These are phyloP conservation scores for Cataglyphis albicans DNA, from an alignment of 2,888 invertebrate genomes.

Conservation along the genomic window DNA sequence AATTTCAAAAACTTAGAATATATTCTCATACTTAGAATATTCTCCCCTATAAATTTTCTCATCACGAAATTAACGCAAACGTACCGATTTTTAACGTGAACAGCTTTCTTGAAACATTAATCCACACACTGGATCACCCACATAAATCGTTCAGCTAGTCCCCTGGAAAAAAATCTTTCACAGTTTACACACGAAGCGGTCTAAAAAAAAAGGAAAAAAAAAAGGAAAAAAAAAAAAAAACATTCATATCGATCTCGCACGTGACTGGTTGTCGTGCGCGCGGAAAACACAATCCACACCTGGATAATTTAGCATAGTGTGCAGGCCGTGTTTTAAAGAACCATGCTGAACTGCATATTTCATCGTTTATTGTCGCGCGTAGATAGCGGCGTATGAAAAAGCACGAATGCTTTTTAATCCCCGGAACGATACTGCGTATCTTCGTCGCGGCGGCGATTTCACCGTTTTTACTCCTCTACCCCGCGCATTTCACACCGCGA, in stretches of 20 bases:
- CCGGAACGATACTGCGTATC: conserved; percentile 28
- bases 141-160: conserved; percentile 22
- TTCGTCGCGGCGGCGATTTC: conserved; percentile 11
- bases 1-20: not conserved
- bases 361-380: conserved; percentile 42
- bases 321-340: conserved; percentile 32
- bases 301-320: conserved; percentile 46
- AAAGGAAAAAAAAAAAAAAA: not conserved
- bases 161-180: conserved; percentile 18
- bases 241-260: conserved; percentile 23
- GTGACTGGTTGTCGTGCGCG: conserved; percentile 29
- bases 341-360: conserved; percentile 47
- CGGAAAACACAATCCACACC: conserved; percentile 10
- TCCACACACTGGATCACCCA: not conserved
- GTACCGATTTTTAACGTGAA: not conserved
- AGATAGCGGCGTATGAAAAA: conserved; percentile 3
- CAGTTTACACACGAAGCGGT: not conserved
- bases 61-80: not conserved
- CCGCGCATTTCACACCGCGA: not conserved
- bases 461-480: conserved; percentile 16
- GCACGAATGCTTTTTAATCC: conserved; percentile 49
- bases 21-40: not conserved
- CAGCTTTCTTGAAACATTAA: conserved; percentile 32
- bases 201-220: not conserved
- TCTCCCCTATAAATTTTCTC: not conserved